A percentile compares a stretch with the other conserved stretches of the same genome.
Conservation (phyloP, 1,140 invertebrate genomes). For the Laodelphax striatellus region DNA sequence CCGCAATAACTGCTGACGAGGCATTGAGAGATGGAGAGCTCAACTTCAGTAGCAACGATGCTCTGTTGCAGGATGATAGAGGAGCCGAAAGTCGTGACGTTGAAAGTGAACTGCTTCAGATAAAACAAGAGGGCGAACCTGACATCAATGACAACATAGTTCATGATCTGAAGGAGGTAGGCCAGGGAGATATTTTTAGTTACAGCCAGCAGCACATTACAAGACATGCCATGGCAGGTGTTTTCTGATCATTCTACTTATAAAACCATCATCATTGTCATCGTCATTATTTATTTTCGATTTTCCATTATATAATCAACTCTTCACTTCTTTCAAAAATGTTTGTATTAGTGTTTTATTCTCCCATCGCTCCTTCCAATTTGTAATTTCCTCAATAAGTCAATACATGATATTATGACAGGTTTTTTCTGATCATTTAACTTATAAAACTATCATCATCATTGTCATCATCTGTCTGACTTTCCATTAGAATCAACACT, state of each 20-base stretch:
- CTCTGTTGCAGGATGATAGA: not conserved
- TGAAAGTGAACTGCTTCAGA: not conserved
- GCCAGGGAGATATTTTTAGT: not conserved
- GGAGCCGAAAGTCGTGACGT: not conserved
- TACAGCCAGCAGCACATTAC: conserved; percentile 12
- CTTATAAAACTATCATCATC: not conserved
- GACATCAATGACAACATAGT: not conserved
- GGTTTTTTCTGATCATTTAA: conserved; percentile 4
- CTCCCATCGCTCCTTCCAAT: too few species aligned
- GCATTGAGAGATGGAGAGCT: not conserved
- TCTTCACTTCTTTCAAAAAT: too few species aligned
- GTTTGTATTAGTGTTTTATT: too few species aligned
- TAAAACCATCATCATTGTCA: not conserved
- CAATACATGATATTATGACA: too few species aligned
- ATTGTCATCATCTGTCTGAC: too few species aligned
- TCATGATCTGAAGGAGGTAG: conserved; percentile 3
- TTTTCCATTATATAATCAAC: too few species aligned
- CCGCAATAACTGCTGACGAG: not conserved
- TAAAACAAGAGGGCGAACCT: not conserved
- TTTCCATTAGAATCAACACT: too few species aligned
- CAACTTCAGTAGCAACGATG: not conserved
- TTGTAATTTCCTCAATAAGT: too few species aligned
- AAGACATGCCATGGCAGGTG: conserved; percentile 14
- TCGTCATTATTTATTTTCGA: too few species aligned
- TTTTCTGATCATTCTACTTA: conserved; percentile 3